Conservation (phyloP, 2,797 vertebrate genomes). For the Trachurus trachurus region DNA sequence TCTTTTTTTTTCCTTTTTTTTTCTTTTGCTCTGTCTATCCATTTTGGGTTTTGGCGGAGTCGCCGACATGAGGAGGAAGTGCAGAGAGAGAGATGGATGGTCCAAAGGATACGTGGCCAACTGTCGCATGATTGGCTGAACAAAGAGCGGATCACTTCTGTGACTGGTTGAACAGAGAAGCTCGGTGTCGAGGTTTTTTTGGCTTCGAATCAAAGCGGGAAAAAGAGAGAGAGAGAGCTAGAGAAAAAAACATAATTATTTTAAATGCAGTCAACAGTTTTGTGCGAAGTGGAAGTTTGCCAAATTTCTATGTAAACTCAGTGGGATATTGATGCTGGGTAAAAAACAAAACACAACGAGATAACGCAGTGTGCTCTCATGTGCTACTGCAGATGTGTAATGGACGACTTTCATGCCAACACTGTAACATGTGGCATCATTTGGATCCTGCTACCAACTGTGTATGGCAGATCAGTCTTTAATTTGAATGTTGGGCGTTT, state of each 20-base stretch:
- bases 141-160: conserved; percentile 63
- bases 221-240: not conserved
- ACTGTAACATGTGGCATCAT: conserved; percentile 32
- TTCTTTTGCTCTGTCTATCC: conserved; percentile 61
- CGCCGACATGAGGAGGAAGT: conserved; percentile 71
- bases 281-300: conserved; percentile 44
- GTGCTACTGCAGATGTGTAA: conserved; percentile 60
- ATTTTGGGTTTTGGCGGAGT: conserved; percentile 65
- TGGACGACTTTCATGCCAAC: conserved; percentile 20
- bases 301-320: conserved; percentile 47
- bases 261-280: conserved; percentile 69
- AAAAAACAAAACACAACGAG: conserved; percentile 11
- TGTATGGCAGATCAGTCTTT: not conserved
- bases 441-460: conserved; percentile 19
- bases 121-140: conserved; percentile 74
- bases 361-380: conserved; percentile 32
- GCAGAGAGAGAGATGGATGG: conserved; percentile 67
- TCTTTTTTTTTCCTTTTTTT: conserved; percentile 59
- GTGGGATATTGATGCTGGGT: conserved; percentile 47
- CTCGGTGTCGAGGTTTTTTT: conserved; percentile 52
- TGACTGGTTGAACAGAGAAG: conserved; percentile 65
- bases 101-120: conserved; percentile 65
- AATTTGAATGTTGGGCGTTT: conserved; percentile 3
- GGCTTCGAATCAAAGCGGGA: conserved; percentile 59
- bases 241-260: conserved; percentile 56